Evolutionary conservation across 2,113 vertebrate genomes (phyloP).

Genomic region (Turnix velox): DNA sequence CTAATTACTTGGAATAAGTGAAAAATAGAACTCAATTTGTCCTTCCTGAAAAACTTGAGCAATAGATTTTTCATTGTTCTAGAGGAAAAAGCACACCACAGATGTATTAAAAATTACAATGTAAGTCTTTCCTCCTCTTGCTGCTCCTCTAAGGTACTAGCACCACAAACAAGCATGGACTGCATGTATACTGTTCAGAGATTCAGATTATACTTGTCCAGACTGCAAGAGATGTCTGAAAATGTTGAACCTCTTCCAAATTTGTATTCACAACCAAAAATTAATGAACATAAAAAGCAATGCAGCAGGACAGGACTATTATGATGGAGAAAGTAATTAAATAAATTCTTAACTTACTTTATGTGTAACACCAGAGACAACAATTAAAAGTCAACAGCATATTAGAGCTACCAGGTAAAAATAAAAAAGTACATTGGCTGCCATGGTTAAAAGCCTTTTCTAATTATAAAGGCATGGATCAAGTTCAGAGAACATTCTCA

Average conservation of each 20-base stretch:
- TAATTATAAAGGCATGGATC: neutral
- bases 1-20: neutral
- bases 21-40: neutral
- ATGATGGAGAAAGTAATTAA: neutral
- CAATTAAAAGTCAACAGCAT: neutral
- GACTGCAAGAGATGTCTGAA: neutral
- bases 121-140: neutral
- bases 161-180: neutral
- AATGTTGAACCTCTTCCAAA: neutral
- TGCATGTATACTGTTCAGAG: rapidly evolving
- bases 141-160: neutral
- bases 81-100: neutral
- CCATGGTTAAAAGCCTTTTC: neutral
- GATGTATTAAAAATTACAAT: neutral
- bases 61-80: neutral
- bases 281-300: neutral
- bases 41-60: neutral
- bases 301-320: neutral
- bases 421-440: neutral
- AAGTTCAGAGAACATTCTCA: neutral
- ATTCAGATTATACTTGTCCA: neutral
- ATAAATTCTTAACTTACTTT: neutral
- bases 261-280: neutral
- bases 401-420: neutral
- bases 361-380: neutral